Conservation (phyloP, 2,113 vertebrate genomes). For the Gobius niger region DNA sequence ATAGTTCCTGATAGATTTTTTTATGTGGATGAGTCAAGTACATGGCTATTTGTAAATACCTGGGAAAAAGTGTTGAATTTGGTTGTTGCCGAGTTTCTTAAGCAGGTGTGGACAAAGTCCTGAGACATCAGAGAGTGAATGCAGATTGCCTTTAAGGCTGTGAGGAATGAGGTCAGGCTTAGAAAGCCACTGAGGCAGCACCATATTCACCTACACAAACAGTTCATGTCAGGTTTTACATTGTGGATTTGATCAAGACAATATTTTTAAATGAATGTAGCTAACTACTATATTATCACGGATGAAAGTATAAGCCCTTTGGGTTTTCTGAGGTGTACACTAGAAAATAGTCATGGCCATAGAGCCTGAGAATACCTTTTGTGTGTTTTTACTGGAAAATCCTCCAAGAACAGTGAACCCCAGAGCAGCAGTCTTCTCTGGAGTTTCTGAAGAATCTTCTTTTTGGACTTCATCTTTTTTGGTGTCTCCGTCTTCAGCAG, state of each 20-base stretch:
- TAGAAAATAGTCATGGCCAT: neutral
- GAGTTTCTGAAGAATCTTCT: constrained; percentile 11
- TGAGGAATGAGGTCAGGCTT: constrained; percentile 81
- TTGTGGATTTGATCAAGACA: too few relatives aligned
- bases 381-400: constrained; percentile 67
- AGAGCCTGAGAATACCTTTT: constrained; percentile 70
- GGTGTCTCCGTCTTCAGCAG: constrained; percentile 4
- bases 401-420: constrained; percentile 78
- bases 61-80: constrained; percentile 88
- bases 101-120: constrained; percentile 79
- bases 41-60: constrained; percentile 67
- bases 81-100: constrained; percentile 80
- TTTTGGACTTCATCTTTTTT: constrained; percentile 5
- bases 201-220: constrained; percentile 79
- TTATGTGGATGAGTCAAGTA: neutral
- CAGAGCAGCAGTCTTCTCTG: constrained; percentile 30
- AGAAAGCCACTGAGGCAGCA: constrained; percentile 89
- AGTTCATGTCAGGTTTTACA: neutral
- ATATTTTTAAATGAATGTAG: neutral
- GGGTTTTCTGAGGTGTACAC: neutral
- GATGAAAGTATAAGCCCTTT: neutral
- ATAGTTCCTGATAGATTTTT: neutral
- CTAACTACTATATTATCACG: too few relatives aligned
- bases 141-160: constrained; percentile 80
- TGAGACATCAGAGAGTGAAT: constrained; percentile 74